Evolutionary conservation across 92 coral and sea anemone genomes (phyloP), one percentile per base, ranked within the genome.

Genomic region (Phymanthus crucifer): DNA sequence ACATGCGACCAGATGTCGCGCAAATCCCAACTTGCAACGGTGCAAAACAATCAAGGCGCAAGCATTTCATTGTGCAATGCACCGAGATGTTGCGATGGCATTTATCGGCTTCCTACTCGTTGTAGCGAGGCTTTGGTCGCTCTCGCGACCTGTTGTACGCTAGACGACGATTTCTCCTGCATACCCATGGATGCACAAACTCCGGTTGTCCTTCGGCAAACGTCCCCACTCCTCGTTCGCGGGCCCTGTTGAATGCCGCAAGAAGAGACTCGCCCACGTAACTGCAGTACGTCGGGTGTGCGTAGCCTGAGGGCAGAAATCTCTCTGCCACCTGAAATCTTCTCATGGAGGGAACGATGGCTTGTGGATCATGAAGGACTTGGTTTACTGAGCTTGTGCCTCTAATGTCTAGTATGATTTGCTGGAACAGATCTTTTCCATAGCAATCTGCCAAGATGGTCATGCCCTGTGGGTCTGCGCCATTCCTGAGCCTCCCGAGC

Each of bases 261-360:
- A 52, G 61, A 18, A 52, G 61, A 52, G 61, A 52, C 61, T 52
- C 61, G 61, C 61, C 19, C 61, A 10, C 61, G 61, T 18, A 52
- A n/a, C n/a, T n/a, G n/a, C n/a, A n/a, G n/a, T n/a, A n/a, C n/a
- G n/a, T n/a, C n/a, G n/a, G n/a, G n/a, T 52, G 61, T 52, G 61
- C 61, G 19, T 10, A 52, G 61, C 61, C 61, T 23, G 61, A 52
- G 61, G 61, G 19, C 61, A 52, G 61, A 52, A 52, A 52, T 52
- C 61, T 52, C 61, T 52, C 61, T 52, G 61, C 61, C 61, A 52
- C 61, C 61, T 52, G 19, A 52, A 52, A 52, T 52, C 61, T 52
- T 52, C 61, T 52, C 61, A 52, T 52, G 19, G 61, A 18, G 61
- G 61, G 61, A 52, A 52, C 61, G 61, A 18, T 52, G 19, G 61